Evolutionary conservation across 2,113 vertebrate genomes (phyloP).

Genomic region (Myxocyprinus asiaticus): DNA sequence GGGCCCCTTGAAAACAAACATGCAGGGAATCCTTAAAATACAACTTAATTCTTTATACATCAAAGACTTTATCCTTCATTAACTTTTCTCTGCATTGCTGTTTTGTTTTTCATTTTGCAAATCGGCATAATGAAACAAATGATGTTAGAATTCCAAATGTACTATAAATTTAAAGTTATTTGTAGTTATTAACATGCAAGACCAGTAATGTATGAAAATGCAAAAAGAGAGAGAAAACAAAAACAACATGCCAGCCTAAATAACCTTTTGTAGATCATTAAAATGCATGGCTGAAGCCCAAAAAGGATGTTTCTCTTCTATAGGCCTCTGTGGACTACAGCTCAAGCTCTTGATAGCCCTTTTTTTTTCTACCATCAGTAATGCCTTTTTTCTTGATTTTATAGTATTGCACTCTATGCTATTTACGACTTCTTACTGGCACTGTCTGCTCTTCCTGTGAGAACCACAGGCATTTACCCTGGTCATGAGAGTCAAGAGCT

Average conservation of each 20-base stretch:
- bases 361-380: conserved; percentile 20
- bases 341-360: conserved; percentile 29
- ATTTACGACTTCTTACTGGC: conserved; percentile 27
- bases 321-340: conserved; percentile 15
- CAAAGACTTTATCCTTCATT: conserved; percentile 28
- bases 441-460: conserved; percentile 30
- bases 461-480: conserved; percentile 10
- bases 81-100: conserved; percentile 30
- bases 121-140: conserved; percentile 22
- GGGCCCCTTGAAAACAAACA: neutral
- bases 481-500: conserved; percentile 21
- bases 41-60: conserved; percentile 16
- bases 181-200: neutral
- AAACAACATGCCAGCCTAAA: conserved; percentile 13
- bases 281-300: neutral
- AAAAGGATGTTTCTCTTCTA: conserved; percentile 23
- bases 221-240: conserved; percentile 8
- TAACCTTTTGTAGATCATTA: neutral
- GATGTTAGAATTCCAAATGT: conserved; percentile 26
- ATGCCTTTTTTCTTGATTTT: conserved; percentile 28
- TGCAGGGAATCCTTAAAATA: conserved; percentile 14
- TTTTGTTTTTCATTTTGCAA: conserved; percentile 31
- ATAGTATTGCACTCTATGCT: conserved; percentile 24
- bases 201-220: conserved; percentile 6
- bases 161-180: conserved; percentile 25